phyloP scores from a whole-genome alignment of 2,113 vertebrate genomes.

The Symphodus melops region DNA sequence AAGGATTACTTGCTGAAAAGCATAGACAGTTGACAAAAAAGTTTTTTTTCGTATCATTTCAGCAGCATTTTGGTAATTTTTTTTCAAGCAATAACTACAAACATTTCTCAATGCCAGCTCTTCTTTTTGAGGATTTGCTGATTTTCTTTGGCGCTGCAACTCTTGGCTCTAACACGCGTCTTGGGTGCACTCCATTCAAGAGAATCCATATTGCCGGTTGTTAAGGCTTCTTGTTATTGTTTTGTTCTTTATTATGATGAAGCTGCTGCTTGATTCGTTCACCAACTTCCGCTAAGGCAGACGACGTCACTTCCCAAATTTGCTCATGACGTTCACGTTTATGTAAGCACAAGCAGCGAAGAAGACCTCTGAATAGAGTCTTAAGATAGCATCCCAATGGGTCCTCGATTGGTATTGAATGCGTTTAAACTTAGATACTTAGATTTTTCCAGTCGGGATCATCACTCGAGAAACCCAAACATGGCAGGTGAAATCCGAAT shows the following conservation, averaged over 20 bases:
- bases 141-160: background rate
- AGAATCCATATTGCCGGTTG: background rate
- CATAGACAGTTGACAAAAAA: slow-evolving; percentile 1
- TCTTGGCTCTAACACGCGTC: background rate
- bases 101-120: background rate
- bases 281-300: background rate
- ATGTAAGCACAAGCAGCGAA: background rate
- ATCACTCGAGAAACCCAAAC: too few species aligned
- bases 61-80: slow-evolving; percentile 4
- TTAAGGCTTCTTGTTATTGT: background rate
- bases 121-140: background rate
- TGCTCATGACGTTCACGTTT: background rate
- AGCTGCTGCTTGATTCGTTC: background rate
- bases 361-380: background rate
- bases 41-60: background rate
- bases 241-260: background rate
- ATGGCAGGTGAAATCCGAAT: background rate
- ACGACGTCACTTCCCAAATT: background rate
- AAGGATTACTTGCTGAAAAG: background rate
- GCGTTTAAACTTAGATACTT: too few species aligned
- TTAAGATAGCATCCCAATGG: background rate
- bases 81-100: slow-evolving; percentile 8
- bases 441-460: too few species aligned
- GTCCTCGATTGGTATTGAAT: too few species aligned
- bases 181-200: background rate